Conservation (phyloP, 2,113 vertebrate genomes). For the Phyllostomus hastatus region DNA sequence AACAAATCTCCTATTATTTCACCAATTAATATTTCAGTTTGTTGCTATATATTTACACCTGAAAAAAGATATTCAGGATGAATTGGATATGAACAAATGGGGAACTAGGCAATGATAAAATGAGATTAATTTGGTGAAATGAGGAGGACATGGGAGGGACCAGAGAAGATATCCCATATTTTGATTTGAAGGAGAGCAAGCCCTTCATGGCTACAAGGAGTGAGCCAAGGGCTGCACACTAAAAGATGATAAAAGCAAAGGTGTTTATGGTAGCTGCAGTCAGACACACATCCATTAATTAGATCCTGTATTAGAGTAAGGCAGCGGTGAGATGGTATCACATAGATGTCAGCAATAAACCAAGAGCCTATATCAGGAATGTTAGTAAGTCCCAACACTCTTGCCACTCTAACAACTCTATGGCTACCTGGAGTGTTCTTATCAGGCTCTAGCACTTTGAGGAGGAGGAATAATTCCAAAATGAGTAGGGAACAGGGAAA, state of each 20-base stretch:
- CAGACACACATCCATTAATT: background rate
- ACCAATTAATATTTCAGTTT: background rate
- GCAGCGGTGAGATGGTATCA: background rate
- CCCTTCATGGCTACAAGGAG: background rate
- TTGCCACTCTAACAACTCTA: background rate
- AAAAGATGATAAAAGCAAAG: background rate
- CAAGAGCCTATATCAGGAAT: background rate
- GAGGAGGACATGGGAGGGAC: background rate
- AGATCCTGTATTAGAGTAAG: background rate
- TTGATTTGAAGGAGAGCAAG: background rate
- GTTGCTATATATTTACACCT: background rate
- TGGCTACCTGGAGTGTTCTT: background rate
- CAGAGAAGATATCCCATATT: background rate
- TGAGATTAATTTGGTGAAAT: background rate
- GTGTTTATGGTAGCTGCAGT: background rate
- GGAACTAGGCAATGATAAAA: background rate
- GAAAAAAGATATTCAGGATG: background rate
- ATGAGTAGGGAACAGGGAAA: background rate
- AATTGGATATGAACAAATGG: background rate
- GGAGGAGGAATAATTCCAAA: background rate
- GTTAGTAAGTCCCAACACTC: background rate
- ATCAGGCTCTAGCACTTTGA: background rate
- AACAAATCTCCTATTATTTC: slow-evolving; percentile 18
- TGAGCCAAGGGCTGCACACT: background rate
- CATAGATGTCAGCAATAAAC: background rate